Evolutionary conservation across 2,797 vertebrate genomes (phyloP), one percentile per base, ranked within the genome.

Genomic region (Coregonus suidteri): DNA sequence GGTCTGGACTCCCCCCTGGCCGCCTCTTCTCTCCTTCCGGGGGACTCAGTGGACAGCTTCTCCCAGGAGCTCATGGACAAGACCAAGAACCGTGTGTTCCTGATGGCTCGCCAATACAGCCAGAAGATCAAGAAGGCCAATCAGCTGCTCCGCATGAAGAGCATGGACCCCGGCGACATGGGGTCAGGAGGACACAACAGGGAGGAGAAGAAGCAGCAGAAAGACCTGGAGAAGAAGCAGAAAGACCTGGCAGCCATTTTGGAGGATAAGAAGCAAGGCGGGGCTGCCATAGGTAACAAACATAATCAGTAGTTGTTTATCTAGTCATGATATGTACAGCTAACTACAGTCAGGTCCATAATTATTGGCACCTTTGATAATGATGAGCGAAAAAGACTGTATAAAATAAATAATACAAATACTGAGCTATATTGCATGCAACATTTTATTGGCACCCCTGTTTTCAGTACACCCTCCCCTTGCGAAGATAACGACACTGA

Each of bases 101-200:
- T 97, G 81, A 99, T 99, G 98, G 98, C 98, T 1, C 95, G 98
- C 62, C 98, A 99, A 73, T 99, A 99, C 78, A 99, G 98, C 86
- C 98, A 99, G 90, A 99, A 99, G 93, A 99, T 99, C 87, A 99
- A 97, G 92, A 98, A 96, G 84, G 96, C 97, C 78, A 99, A 99
- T 80, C 98, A 99, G 77, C 94, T 99, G 86, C 90, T 99, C 83
- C 97, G 97, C 87, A 96, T 97, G 92, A 97, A 92, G 89, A 97
- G 93, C 88, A 95, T 96, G 77, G 97, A 98, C 78, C 91, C 96
- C 18, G 97, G 97, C 30, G 96, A 95, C 68, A 80, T 90, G 41
- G 41, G 41, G 0, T 85, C 59, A 25, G 59, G 93, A 75, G 77
- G 84, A 78, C 96, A 94, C 71, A 84, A 93, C 69, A 96, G 95